Conservation (phyloP, 2,888 invertebrate species). For the Drosophila putrida region DNA sequence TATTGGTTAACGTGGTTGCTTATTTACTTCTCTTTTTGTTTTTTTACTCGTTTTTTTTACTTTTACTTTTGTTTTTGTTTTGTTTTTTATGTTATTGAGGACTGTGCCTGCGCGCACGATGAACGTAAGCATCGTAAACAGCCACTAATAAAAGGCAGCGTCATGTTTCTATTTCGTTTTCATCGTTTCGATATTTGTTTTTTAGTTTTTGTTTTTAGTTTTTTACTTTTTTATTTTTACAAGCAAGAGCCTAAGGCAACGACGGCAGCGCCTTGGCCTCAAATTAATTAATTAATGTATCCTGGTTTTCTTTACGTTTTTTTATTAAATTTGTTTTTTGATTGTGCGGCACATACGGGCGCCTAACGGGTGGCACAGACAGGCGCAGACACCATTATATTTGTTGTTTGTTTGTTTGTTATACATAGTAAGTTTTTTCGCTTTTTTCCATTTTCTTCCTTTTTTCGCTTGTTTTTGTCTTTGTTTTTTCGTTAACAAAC, state of each 20-base stretch:
- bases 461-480: slow-evolving; percentile 15
- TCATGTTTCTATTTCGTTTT: slow-evolving; percentile 65
- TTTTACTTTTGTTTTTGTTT: slow-evolving; percentile 13
- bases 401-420: neutral
- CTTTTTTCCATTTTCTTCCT: slow-evolving; percentile 1
- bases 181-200: slow-evolving; percentile 30
- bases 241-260: slow-evolving; percentile 47
- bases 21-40: slow-evolving; percentile 3
- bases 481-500: slow-evolving; percentile 42
- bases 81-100: neutral
- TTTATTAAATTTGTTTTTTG: slow-evolving; percentile 9
- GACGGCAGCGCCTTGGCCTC: slow-evolving; percentile 37
- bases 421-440: slow-evolving; percentile 9
- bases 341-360: slow-evolving; percentile 38
- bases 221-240: slow-evolving; percentile 2
- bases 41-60: too few species aligned
- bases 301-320: neutral
- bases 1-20: slow-evolving; percentile 4
- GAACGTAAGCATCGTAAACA: slow-evolving; percentile 51
- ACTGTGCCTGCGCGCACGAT: slow-evolving; percentile 27
- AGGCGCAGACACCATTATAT: slow-evolving; percentile 31
- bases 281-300: slow-evolving; percentile 16
- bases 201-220: too few species aligned
- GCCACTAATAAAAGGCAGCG: slow-evolving; percentile 68
- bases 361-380: slow-evolving; percentile 27